These are phyloP conservation scores for Zelleria hepariella DNA, from an alignment of 2,888 invertebrate genomes.

Conservation along the genomic window DNA sequence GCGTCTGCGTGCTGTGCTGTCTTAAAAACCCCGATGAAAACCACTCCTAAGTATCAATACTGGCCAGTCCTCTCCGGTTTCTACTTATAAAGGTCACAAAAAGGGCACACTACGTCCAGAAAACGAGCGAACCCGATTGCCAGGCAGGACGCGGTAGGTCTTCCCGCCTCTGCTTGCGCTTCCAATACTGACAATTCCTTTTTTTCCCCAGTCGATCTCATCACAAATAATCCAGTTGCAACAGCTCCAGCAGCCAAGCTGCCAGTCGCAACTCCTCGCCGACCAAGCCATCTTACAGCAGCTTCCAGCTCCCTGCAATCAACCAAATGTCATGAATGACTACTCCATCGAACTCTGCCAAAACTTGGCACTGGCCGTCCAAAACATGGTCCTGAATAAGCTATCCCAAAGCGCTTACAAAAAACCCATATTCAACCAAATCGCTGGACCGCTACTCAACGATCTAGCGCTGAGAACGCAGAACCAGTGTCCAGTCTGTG, in stretches of 20 bases:
- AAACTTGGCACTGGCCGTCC: conserved; percentile 18
- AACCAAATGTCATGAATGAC: neutral
- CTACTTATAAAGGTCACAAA: no score
- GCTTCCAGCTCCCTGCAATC: neutral
- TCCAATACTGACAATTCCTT: neutral
- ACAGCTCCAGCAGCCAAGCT: conserved; percentile 3
- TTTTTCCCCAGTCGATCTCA: neutral
- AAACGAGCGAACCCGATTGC: no score
- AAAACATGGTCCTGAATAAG: conserved; percentile 18
- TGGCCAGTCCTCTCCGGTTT: no score
- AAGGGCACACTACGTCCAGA: no score
- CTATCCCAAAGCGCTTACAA: conserved; percentile 10
- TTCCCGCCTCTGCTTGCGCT: neutral
- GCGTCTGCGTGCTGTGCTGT: no score
- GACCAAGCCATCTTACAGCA: neutral
- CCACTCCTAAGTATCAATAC: no score
- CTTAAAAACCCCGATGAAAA: no score
- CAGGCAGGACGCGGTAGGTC: no score
- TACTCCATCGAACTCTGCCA: conserved; percentile 6
- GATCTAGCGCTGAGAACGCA: conserved; percentile 10
- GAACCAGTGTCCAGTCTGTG: neutral
- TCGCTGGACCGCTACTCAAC: conserved; percentile 15
- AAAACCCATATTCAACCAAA: conserved; percentile 14
- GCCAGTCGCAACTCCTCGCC: neutral
- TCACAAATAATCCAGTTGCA: conserved; percentile 8